Percentiles rank a stretch among this genome's conserved stretches.
Evolutionary conservation across 2,113 vertebrate genomes (phyloP).

Genomic region (Sapayoa aenigma): DNA sequence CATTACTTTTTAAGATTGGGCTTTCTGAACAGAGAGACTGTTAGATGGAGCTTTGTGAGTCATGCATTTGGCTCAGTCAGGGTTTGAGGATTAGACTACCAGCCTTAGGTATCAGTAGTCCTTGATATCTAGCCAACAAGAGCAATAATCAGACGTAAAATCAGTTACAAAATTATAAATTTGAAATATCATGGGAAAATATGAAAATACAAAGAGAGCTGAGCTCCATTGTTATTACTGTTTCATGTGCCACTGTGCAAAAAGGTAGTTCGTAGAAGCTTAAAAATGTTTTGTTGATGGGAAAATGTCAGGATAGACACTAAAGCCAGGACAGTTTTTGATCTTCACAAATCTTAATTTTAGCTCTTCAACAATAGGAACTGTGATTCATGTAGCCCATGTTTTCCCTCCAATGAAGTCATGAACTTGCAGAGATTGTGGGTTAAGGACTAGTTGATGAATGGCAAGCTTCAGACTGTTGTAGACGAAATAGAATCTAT

Average conservation of each 20-base stretch:
- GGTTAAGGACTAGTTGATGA: background rate
- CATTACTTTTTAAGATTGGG: background rate
- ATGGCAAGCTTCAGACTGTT: background rate
- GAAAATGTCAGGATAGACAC: background rate
- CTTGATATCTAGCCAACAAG: background rate
- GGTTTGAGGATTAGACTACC: background rate
- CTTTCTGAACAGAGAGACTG: background rate
- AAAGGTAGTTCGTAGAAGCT: background rate
- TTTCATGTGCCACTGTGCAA: background rate
- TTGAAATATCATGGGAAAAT: background rate
- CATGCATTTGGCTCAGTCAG: background rate
- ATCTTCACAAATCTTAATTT: background rate
- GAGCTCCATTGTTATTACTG: background rate
- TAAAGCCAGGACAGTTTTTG: background rate
- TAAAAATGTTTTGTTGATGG: background rate
- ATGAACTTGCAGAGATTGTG: background rate
- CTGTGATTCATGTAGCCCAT: background rate
- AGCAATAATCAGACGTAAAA: slow-evolving; percentile 17
- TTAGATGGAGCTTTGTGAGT: slow-evolving; percentile 23
- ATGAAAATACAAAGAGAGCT: background rate
- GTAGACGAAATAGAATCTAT: background rate
- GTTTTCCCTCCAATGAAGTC: background rate
- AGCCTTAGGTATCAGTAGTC: background rate
- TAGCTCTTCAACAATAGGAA: background rate
- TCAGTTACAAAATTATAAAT: background rate